phyloP scores from a whole-genome alignment of 30 jellyfish, hydroid and myxozoan species.

The Hydra vulgaris region DNA sequence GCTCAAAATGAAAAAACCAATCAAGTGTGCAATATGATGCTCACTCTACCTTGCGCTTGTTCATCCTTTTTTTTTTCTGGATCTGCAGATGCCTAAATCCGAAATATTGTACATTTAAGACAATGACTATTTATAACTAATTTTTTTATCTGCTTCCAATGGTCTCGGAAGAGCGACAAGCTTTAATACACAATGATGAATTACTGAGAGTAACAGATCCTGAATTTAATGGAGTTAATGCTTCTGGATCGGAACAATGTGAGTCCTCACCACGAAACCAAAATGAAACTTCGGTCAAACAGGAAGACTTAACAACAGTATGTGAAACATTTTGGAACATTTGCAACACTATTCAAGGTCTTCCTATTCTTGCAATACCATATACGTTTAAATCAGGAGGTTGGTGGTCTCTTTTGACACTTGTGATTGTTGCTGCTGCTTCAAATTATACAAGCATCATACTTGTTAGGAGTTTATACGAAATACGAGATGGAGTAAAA shows the following conservation, averaged over 20 bases:
- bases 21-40: not conserved
- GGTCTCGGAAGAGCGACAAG: not conserved
- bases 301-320: slow-evolving; percentile 55
- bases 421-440: slow-evolving; percentile 50
- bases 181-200: not conserved
- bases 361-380: slow-evolving; percentile 86
- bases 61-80: not conserved
- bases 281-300: not conserved
- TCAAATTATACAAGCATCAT: slow-evolving; percentile 74
- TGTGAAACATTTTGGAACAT: slow-evolving; percentile 51
- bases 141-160: not conserved
- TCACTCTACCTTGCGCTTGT: not conserved
- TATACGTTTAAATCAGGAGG: slow-evolving; percentile 84
- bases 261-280: not conserved
- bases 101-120: not conserved
- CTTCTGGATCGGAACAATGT: not conserved
- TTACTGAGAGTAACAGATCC: not conserved
- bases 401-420: slow-evolving; percentile 79
- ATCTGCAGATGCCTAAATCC: not conserved
- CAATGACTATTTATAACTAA: not conserved
- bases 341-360: slow-evolving; percentile 69
- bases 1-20: not conserved
- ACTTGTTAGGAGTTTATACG: slow-evolving; percentile 59
- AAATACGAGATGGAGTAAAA: slow-evolving; percentile 59
- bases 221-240: not conserved